These are phyloP conservation scores for Microctenopoma steveboyesi DNA, from an alignment of 2,797 vertebrate species.

Conservation along the genomic window DNA sequence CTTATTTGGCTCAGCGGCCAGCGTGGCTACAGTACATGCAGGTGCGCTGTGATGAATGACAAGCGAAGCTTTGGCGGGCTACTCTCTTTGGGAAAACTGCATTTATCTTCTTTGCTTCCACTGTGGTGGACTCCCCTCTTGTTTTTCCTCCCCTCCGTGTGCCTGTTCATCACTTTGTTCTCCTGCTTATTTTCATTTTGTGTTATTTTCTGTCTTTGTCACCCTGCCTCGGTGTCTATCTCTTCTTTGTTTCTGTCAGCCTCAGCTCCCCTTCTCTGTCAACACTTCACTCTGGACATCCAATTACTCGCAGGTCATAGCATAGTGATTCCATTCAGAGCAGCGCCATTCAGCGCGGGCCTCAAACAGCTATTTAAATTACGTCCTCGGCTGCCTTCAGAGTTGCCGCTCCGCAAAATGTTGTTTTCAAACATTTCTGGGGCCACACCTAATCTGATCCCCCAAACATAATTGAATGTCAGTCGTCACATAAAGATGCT, in stretches of 20 bases:
- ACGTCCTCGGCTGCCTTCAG: slow-evolving; percentile 65
- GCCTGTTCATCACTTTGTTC: slow-evolving; percentile 39
- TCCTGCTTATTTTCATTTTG: slow-evolving; percentile 53
- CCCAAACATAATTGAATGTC: slow-evolving; percentile 86
- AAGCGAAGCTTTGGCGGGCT: slow-evolving; percentile 34
- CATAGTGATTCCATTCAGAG: slow-evolving; percentile 79
- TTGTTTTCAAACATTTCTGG: slow-evolving; percentile 81
- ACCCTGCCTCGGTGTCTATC: slow-evolving; percentile 33
- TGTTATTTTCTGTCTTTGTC: slow-evolving; percentile 47
- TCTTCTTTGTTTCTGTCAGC: slow-evolving; percentile 38
- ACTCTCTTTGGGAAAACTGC: slow-evolving; percentile 15
- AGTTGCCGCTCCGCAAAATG: slow-evolving; percentile 72
- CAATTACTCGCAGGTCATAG: slow-evolving; percentile 84
- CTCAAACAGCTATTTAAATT: slow-evolving; percentile 80
- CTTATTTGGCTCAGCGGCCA: slow-evolving; percentile 62
- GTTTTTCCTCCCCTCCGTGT: neutral
- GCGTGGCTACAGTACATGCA: slow-evolving; percentile 27
- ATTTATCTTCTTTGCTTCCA: slow-evolving; percentile 30
- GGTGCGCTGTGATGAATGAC: slow-evolving; percentile 54
- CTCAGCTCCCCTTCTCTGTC: slow-evolving; percentile 57
- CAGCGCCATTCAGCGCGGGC: slow-evolving; percentile 66
- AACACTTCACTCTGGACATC: slow-evolving; percentile 80
- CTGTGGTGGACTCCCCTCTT: slow-evolving; percentile 2
- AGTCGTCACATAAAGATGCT: slow-evolving; percentile 84
- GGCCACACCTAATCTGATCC: slow-evolving; percentile 82